Evolutionary conservation across 2,797 vertebrate genomes (phyloP).

Genomic region (Liasis olivaceus): DNA sequence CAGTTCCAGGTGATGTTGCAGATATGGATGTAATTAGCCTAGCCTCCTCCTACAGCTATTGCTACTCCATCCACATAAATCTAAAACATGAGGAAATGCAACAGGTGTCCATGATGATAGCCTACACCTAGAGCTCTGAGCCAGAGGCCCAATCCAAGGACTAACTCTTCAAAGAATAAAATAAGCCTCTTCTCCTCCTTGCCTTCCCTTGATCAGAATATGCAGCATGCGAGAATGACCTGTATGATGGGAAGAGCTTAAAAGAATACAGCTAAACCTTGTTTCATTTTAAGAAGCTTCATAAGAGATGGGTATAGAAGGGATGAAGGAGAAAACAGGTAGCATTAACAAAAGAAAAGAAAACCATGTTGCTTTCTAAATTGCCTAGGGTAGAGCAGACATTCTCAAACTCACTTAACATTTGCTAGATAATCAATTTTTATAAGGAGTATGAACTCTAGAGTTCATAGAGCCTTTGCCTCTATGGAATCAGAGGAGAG

Average conservation of each 20-base stretch:
- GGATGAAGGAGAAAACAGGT: background rate
- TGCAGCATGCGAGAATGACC: background rate
- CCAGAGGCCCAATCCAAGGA: background rate
- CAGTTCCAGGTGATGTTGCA: background rate
- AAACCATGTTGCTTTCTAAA: background rate
- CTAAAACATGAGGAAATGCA: background rate
- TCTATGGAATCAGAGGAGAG: background rate
- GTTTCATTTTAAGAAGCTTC: background rate
- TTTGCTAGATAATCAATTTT: background rate
- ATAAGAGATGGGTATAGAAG: background rate
- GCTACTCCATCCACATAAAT: background rate
- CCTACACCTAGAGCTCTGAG: too few relatives aligned
- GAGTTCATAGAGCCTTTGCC: background rate
- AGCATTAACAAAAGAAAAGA: background rate
- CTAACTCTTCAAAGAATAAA: background rate
- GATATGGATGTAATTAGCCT: background rate
- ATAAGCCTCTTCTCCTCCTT: background rate
- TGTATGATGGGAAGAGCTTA: background rate
- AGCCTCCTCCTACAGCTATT: background rate
- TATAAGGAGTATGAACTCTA: background rate
- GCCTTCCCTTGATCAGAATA: background rate
- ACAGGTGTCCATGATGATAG: background rate
- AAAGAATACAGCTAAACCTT: background rate
- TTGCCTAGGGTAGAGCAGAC: background rate
- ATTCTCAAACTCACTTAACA: background rate